These are phyloP conservation scores for Pterocles gutturalis DNA, from an alignment of 2,113 vertebrate species.

Conservation along the genomic window DNA sequence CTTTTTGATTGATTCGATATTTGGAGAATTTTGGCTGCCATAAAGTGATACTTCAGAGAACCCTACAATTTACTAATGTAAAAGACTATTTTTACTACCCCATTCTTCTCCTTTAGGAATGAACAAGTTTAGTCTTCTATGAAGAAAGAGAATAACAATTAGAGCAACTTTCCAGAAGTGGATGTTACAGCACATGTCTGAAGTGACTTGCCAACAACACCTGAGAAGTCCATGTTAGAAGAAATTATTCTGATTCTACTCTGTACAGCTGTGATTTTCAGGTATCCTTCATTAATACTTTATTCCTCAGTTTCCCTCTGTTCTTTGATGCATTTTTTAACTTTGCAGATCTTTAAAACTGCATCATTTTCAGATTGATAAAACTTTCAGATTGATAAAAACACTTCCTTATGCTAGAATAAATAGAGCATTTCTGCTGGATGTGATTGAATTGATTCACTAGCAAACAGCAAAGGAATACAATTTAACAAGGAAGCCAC, in stretches of 20 bases:
- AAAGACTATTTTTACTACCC: not conserved
- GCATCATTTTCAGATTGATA: not conserved
- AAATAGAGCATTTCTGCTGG: not conserved
- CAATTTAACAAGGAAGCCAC: not conserved
- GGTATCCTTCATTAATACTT: not conserved
- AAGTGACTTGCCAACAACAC: not conserved
- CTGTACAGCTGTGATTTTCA: not conserved
- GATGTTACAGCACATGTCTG: not conserved
- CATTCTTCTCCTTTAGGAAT: not conserved
- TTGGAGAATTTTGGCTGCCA: not conserved
- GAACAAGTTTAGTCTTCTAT: not conserved
- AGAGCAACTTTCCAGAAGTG: not conserved
- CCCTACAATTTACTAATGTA: not conserved
- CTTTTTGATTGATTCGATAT: not conserved
- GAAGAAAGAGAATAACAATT: not conserved
- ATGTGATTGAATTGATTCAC: not conserved
- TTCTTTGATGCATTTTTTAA: not conserved
- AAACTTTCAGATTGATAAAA: not conserved
- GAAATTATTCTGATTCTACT: not conserved
- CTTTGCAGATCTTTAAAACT: not conserved
- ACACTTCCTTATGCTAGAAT: not conserved
- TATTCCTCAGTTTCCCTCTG: rapidly evolving
- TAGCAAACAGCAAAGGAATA: not conserved
- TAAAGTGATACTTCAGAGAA: not conserved
- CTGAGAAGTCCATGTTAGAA: not conserved